Evolutionary conservation across 37 sponge, comb jelly and placozoan genomes (phyloP), one percentile per base, ranked within the genome.

Genomic region (Halichondria panicea): DNA sequence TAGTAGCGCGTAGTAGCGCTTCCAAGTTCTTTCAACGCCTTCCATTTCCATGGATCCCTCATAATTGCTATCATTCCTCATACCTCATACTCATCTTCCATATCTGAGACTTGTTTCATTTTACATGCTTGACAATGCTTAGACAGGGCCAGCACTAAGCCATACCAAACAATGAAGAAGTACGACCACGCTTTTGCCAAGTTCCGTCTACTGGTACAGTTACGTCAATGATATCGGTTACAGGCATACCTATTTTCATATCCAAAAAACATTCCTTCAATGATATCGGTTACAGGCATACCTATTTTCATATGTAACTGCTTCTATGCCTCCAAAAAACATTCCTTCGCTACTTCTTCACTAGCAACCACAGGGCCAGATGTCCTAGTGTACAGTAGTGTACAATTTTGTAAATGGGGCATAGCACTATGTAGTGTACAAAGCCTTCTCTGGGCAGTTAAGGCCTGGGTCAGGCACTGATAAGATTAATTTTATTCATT

Each of bases 1-100:
- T 65, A 36, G 66, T 34, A 35, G 30, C 30, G 7, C 38, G 12
- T 27, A 65, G 40, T n/a, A 59, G 61, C 61, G 7, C 9, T 27
- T 27, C 61, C 61, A 59, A n/a, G 25, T 25, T 22, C 8, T 59
- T 18, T 59, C 25, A 8, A n/a, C 27, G n/a, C 61, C 61, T 22
- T 8, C 61, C 18, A 59, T n/a, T 59, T 59, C 61, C 61, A 59
- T 59, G 8, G 61, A 59, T 18, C 27, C 61, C 61, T 12, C 9
- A 18, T 59, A 59, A 59, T 59, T 59, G 9, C 19, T 22, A 7
- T n/a, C 27, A 59, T n/a, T n/a, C n/a, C n/a, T n/a, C n/a, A n/a
- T n/a, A n/a, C n/a, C n/a, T n/a, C n/a, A n/a, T n/a, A n/a, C n/a
- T n/a, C n/a, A n/a, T n/a, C n/a, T n/a, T n/a, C 61, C 18, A 59